These are phyloP conservation scores for Euspilapteryx auroguttella DNA, from an alignment of 2,888 invertebrate genomes.

Conservation along the genomic window DNA sequence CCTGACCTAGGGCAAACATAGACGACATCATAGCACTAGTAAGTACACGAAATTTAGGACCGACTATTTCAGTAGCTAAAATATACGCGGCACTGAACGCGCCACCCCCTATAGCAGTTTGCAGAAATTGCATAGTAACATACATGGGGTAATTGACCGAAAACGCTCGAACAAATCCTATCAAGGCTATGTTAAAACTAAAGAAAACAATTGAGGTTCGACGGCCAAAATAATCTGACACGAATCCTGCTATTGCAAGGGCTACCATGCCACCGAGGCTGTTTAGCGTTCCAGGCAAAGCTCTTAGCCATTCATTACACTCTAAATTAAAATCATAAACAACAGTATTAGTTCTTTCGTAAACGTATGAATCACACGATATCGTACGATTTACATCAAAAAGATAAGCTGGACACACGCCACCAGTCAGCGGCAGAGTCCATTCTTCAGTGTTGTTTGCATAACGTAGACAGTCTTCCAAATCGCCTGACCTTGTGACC, in stretches of 20 bases:
- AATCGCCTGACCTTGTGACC: conserved; percentile 18
- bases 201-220: conserved; percentile 36
- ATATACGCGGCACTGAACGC: conserved; percentile 45
- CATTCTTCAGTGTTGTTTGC: conserved; percentile 4
- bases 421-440: conserved; percentile 5
- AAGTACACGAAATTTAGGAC: conserved; percentile 70
- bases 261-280: conserved; percentile 72
- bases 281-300: conserved; percentile 74
- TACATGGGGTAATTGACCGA: conserved; percentile 46
- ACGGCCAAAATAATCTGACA: conserved; percentile 65
- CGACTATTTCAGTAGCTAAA: conserved; percentile 75
- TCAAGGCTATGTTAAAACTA: conserved; percentile 33
- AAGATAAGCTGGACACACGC: conserved; percentile 21
- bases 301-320: conserved; percentile 68
- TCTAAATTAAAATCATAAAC: conserved; percentile 43
- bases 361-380: conserved; percentile 31
- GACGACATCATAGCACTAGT: conserved; percentile 71
- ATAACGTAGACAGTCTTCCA: conserved; percentile 34
- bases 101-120: conserved; percentile 43
- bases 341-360: conserved; percentile 31
- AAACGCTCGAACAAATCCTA: conserved; percentile 37
- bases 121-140: conserved; percentile 32
- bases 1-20: conserved; percentile 74
- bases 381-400: conserved; percentile 26
- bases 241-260: conserved; percentile 66